These are phyloP conservation scores for Dysdera silvatica DNA, from an alignment of 1,140 invertebrate genomes.

Conservation along the genomic window DNA sequence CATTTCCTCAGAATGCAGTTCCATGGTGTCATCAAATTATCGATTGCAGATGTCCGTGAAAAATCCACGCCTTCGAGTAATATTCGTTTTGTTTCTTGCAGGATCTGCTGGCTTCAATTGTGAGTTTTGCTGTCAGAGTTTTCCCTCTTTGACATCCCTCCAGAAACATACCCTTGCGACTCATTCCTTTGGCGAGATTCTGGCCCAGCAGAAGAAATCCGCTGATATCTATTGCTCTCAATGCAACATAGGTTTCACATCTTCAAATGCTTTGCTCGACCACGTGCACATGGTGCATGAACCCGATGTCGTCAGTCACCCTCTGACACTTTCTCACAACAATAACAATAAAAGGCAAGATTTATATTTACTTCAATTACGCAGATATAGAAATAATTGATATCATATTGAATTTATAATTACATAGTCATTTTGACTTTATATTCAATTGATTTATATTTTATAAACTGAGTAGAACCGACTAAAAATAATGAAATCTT, in stretches of 20 bases:
- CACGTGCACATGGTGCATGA: constrained; percentile 55
- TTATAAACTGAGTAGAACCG: no score
- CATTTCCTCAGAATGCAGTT: no score
- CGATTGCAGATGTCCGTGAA: no score
- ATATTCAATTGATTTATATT: no score
- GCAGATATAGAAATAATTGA: no score
- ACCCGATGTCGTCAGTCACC: constrained; percentile 25
- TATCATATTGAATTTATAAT: no score
- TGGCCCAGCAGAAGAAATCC: constrained; percentile 9
- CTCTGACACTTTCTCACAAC: constrained; percentile 69
- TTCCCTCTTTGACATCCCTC: constrained; percentile 43
- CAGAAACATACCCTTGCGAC: constrained; percentile 44
- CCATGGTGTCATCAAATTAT: no score
- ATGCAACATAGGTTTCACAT: constrained; percentile 50
- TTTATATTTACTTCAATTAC: no score
- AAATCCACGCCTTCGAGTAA: no score
- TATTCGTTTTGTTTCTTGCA: background rate
- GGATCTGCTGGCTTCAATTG: constrained; percentile 45
- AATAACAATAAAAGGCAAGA: constrained; percentile 52
- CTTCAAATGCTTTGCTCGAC: constrained; percentile 51
- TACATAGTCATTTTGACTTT: no score
- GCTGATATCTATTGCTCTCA: constrained; percentile 48
- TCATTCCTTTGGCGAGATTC: constrained; percentile 24
- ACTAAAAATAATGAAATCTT: no score
- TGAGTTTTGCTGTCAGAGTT: constrained; percentile 49